A percentile compares a stretch with the other conserved stretches of the same genome.
Evolutionary conservation across 1,140 invertebrate species (phyloP).

Genomic region (Zaprionus camerounensis): DNA sequence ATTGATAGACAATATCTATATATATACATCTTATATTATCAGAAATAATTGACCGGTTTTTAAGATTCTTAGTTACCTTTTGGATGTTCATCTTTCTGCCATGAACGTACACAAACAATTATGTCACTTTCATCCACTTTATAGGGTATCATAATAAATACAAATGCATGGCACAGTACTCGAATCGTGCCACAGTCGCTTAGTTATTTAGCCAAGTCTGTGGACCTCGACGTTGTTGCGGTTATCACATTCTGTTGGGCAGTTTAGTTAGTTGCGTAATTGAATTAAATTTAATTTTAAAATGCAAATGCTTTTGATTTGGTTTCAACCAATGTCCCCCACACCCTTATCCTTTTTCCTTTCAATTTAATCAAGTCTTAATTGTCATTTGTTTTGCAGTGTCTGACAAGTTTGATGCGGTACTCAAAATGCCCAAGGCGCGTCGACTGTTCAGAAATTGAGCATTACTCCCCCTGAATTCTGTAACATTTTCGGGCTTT

Average conservation of each 20-base stretch:
- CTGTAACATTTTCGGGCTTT: neutral
- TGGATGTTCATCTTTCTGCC: too few relatives aligned
- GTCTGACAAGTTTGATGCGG: slow-evolving; percentile 22
- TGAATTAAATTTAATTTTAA: slow-evolving; percentile 74
- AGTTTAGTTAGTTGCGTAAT: slow-evolving; percentile 75
- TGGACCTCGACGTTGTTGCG: slow-evolving; percentile 42
- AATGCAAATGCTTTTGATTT: slow-evolving; percentile 63
- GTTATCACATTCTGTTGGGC: slow-evolving; percentile 69
- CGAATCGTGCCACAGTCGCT: slow-evolving; percentile 31
- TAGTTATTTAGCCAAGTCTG: slow-evolving; percentile 33
- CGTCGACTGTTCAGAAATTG: neutral
- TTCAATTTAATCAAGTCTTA: slow-evolving; percentile 36
- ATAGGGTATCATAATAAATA: slow-evolving; percentile 26
- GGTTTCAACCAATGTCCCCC: slow-evolving; percentile 3
- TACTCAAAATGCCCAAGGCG: slow-evolving; percentile 8
- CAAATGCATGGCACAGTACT: slow-evolving; percentile 8
- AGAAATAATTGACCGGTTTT: too few relatives aligned
- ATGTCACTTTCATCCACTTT: neutral
- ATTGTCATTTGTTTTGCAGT: slow-evolving; percentile 63
- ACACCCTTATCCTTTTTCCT: slow-evolving; percentile 8
- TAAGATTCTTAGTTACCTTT: too few relatives aligned
- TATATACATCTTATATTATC: too few relatives aligned
- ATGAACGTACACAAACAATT: neutral
- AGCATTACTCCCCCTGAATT: neutral
- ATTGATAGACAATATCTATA: too few relatives aligned